Evolutionary conservation across 2,113 vertebrate genomes (phyloP).

Genomic region (Engraulis encrasicolus): DNA sequence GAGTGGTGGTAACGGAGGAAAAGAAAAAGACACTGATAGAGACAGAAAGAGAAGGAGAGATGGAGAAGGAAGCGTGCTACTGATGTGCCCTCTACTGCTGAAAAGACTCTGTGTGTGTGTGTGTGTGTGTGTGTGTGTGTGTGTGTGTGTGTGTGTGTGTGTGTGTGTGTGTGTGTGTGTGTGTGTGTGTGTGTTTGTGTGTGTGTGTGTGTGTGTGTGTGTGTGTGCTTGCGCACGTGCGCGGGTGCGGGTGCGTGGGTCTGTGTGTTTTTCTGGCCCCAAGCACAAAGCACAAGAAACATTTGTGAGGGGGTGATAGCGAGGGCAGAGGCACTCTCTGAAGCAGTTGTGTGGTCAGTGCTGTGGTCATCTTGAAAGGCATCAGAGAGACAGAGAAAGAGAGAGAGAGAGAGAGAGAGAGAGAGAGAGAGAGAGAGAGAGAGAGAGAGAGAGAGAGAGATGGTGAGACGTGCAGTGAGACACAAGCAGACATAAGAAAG

Average conservation of each 20-base stretch:
- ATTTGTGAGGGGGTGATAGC: background rate
- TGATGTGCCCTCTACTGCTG: background rate
- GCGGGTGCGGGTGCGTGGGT: too few relatives aligned
- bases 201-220: too few relatives aligned
- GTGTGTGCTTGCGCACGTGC: too few relatives aligned
- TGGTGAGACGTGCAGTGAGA: too few relatives aligned
- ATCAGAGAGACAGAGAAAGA: too few relatives aligned
- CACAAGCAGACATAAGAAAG: background rate
- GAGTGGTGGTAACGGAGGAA: background rate
- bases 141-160: background rate
- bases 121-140: background rate
- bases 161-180: background rate
- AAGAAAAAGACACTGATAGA: background rate
- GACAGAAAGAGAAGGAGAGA: background rate
- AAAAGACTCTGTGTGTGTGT: background rate
- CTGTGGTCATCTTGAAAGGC: too few relatives aligned
- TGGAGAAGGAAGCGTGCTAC: background rate
- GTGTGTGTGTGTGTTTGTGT: too few relatives aligned
- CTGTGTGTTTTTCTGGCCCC: too few relatives aligned
- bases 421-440: slow-evolving; percentile 2
- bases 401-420: background rate
- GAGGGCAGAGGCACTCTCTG: background rate
- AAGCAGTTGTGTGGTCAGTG: background rate
- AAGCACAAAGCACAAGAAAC: too few relatives aligned
- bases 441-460: background rate